Evolutionary conservation across 2,113 vertebrate genomes (phyloP).

Genomic region (Cygnus buccinator): DNA sequence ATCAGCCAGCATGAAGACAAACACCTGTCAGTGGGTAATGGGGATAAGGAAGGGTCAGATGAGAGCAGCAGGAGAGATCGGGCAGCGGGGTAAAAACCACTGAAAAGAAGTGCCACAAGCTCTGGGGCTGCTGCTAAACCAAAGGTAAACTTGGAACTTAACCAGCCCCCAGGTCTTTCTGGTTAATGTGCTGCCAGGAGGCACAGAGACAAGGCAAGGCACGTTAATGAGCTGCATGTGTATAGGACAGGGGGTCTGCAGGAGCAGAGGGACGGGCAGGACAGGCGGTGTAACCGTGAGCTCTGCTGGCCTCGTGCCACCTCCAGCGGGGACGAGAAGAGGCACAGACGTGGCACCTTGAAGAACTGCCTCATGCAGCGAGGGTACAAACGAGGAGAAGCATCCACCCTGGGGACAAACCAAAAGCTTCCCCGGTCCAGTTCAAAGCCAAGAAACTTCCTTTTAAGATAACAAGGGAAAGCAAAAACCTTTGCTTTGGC

Average conservation of each 20-base stretch:
- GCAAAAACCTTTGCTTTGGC: not conserved
- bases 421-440: not conserved
- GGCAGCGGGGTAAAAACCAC: not conserved
- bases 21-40: not conserved
- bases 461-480: not conserved
- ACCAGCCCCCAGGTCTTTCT: not conserved
- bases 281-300: not conserved
- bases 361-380: not conserved
- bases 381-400: not conserved
- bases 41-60: not conserved
- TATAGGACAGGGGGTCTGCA: not conserved
- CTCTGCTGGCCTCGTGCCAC: not conserved
- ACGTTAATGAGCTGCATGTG: not conserved
- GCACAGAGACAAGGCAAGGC: not conserved
- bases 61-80: not conserved
- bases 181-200: not conserved
- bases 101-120: not conserved
- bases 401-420: not conserved
- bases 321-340: not conserved
- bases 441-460: not conserved
- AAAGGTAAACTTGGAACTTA: not conserved
- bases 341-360: not conserved
- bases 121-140: not conserved
- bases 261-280: not conserved
- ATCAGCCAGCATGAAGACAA: not conserved